A percentile compares a stretch with the other conserved stretches of the same genome.
Conservation (phyloP, 1,140 invertebrate genomes). For the Amphibalanus amphitrite region DNA sequence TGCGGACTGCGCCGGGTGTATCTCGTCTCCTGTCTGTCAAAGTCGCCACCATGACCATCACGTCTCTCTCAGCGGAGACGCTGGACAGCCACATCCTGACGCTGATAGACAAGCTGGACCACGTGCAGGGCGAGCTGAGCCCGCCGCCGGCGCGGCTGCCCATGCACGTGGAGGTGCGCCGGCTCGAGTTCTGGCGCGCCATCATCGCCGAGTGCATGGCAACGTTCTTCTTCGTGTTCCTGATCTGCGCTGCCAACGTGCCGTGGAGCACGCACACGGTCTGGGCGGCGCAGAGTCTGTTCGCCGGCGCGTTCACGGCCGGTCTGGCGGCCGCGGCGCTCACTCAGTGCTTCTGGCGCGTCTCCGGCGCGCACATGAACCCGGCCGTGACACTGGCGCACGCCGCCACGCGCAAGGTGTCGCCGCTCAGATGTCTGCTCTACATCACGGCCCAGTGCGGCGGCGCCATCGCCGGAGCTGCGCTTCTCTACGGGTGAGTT, state of each 20-base stretch:
- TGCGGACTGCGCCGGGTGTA: too few species aligned
- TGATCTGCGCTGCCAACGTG: constrained; percentile 59
- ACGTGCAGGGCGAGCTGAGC: constrained; percentile 10
- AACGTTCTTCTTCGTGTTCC: constrained; percentile 63
- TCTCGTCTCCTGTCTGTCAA: too few species aligned
- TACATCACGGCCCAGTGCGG: constrained; percentile 81
- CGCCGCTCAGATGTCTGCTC: constrained; percentile 46
- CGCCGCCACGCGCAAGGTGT: constrained; percentile 50
- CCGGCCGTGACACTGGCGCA: constrained; percentile 52
- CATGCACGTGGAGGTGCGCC: constrained; percentile 58
- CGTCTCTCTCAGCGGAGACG: background rate
- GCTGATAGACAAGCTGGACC: constrained; percentile 16
- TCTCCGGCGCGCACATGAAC: constrained; percentile 47
- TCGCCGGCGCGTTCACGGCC: constrained; percentile 27
- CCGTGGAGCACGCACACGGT: constrained; percentile 35
- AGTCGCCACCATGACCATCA: background rate
- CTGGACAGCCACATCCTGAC: constrained; percentile 14
- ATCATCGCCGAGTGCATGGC: constrained; percentile 72
- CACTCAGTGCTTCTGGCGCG: constrained; percentile 40
- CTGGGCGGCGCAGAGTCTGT: constrained; percentile 15
- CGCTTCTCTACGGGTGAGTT: constrained; percentile 46
- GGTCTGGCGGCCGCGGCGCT: constrained; percentile 66
- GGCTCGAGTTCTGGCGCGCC: constrained; percentile 70
- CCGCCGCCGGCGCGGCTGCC: constrained; percentile 21
- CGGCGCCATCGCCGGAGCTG: constrained; percentile 73